A percentile compares a stretch with the other conserved stretches of the same genome.
phyloP scores from a whole-genome alignment of 37 sponge, comb jelly and placozoan species.

The Hexactinellida sp. region DNA sequence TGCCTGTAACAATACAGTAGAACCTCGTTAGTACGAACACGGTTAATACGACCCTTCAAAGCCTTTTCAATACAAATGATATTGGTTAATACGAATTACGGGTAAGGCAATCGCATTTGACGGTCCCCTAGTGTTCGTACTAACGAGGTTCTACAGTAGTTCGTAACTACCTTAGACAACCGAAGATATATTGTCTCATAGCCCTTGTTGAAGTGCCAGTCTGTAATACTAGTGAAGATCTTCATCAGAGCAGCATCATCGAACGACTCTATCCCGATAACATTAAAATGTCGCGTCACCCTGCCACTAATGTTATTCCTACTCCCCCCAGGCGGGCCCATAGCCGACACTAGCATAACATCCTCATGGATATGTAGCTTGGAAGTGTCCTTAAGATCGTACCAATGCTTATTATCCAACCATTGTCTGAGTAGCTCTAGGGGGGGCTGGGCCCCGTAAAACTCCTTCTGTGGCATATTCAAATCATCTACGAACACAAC shows the following conservation, averaged over 20 bases:
- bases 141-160: too few species aligned
- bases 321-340: constrained; percentile 98
- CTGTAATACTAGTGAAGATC: constrained; percentile 82
- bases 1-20: background rate
- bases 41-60: background rate
- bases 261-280: constrained; percentile 89
- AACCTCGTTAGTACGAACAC: background rate
- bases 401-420: constrained; percentile 88
- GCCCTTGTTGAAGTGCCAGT: constrained; percentile 92
- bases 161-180: constrained; percentile 61
- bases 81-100: background rate
- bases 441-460: constrained; percentile 97
- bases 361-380: constrained; percentile 64
- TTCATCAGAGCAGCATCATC: constrained; percentile 85
- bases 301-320: constrained; percentile 78
- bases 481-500: constrained; percentile 95
- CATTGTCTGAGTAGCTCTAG: constrained; percentile 92
- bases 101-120: too few species aligned
- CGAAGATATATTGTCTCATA: constrained; percentile 84
- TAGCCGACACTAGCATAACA: constrained; percentile 75
- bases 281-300: constrained; percentile 81
- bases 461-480: constrained; percentile 98
- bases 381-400: constrained; percentile 89
- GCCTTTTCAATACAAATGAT: background rate
- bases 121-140: too few species aligned